phyloP scores from a whole-genome alignment of 2,797 vertebrate species.

The Myotis findleyi region DNA sequence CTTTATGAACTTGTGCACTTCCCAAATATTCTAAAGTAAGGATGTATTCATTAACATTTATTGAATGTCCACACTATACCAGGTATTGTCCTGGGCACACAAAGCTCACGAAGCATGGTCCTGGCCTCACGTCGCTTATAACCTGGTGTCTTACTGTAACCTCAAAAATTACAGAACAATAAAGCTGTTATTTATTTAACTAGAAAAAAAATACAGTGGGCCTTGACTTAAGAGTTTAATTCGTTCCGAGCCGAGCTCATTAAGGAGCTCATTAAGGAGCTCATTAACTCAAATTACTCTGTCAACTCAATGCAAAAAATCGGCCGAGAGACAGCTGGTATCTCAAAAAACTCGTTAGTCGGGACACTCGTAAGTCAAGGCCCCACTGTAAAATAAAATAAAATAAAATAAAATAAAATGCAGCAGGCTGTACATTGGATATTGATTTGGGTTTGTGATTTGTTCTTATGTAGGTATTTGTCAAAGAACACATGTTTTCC shows the following conservation, averaged over 20 bases:
- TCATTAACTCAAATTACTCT: too few relatives aligned
- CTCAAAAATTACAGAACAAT: conserved; percentile 6
- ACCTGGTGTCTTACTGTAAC: not conserved
- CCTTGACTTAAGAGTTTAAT: too few relatives aligned
- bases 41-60: not conserved
- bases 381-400: too few relatives aligned
- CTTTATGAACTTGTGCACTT: not conserved
- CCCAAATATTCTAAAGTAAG: not conserved
- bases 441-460: conserved; percentile 67
- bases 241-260: too few relatives aligned
- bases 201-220: not conserved
- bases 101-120: not conserved
- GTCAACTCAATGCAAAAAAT: too few relatives aligned
- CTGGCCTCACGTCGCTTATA: not conserved
- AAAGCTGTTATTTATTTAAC: not conserved
- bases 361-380: too few relatives aligned
- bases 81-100: not conserved
- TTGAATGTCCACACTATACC: not conserved
- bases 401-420: conserved; percentile 52
- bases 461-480: conserved; percentile 73
- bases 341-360: too few relatives aligned
- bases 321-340: too few relatives aligned
- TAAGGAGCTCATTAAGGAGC: too few relatives aligned
- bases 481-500: conserved; percentile 78
- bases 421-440: conserved; percentile 45